These are phyloP conservation scores for Omphaloscelis lunosa DNA, from an alignment of 2,888 invertebrate species.

Conservation along the genomic window DNA sequence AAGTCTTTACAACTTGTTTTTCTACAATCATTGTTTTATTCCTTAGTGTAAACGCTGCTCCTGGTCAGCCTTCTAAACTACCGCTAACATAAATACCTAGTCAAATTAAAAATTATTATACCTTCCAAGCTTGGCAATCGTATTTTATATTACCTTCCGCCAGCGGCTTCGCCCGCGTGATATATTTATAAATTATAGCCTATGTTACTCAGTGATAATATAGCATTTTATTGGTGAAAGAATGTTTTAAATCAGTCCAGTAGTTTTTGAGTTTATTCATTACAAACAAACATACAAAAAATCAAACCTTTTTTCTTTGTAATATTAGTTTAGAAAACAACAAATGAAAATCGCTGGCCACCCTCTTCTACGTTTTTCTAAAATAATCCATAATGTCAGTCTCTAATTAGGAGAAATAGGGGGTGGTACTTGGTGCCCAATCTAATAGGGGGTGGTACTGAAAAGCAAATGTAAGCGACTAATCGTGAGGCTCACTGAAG, in stretches of 20 bases:
- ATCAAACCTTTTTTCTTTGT: too few species aligned
- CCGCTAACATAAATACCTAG: not conserved
- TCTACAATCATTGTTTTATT: not conserved
- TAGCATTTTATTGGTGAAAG: too few species aligned
- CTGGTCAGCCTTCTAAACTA: not conserved
- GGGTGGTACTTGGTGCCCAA: not conserved
- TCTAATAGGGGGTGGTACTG: not conserved
- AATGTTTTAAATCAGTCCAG: too few species aligned
- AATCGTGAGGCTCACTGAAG: conserved; percentile 5
- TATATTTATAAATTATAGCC: too few species aligned
- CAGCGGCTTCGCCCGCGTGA: too few species aligned
- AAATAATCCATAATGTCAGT: not conserved
- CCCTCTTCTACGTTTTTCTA: not conserved
- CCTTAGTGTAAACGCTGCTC: not conserved
- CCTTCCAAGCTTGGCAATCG: too few species aligned
- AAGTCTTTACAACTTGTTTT: not conserved
- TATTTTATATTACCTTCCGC: not conserved
- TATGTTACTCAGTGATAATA: too few species aligned
- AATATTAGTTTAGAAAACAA: not conserved
- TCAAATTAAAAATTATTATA: not conserved
- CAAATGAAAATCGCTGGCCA: not conserved
- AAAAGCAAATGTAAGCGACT: conserved; percentile 28
- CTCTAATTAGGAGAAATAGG: not conserved
- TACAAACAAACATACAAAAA: too few species aligned
- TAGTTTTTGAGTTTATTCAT: too few species aligned